A percentile compares a stretch with the other conserved stretches of the same genome.
These are phyloP conservation scores for Pygoscelis antarcticus DNA, from an alignment of 2,113 vertebrate species.

Conservation along the genomic window DNA sequence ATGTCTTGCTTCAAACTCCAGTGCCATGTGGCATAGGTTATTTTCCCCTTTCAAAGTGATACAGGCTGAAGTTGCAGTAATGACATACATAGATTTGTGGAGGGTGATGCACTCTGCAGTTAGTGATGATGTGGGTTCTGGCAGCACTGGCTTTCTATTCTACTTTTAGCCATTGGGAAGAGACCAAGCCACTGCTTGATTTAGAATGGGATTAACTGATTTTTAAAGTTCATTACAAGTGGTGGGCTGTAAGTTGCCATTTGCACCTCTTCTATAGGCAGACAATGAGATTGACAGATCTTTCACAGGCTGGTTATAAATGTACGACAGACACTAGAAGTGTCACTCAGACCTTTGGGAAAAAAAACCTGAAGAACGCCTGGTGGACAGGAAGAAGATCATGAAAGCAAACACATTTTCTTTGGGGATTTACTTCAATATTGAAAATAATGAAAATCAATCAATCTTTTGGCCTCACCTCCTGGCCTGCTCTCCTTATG, in stretches of 20 bases:
- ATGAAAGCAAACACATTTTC: background rate
- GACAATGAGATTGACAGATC: background rate
- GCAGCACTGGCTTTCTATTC: background rate
- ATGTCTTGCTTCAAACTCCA: background rate
- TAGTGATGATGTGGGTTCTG: background rate
- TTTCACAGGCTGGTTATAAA: background rate
- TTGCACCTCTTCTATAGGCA: background rate
- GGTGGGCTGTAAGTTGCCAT: background rate
- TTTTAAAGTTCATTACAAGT: background rate
- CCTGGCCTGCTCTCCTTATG: background rate
- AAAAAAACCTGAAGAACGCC: background rate
- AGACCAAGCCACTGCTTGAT: background rate
- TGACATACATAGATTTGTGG: background rate
- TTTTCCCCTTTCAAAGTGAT: background rate
- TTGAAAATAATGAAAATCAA: background rate
- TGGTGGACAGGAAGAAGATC: background rate
- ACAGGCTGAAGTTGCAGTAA: background rate
- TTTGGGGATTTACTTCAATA: background rate
- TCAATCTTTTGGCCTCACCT: background rate
- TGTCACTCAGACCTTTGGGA: background rate
- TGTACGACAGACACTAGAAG: background rate
- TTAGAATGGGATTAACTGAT: background rate
- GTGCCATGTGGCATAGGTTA: background rate
- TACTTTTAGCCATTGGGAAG: background rate
- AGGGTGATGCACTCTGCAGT: background rate